Evolutionary conservation across 2,888 invertebrate species (phyloP).

Genomic region (Eilema sororculum): DNA sequence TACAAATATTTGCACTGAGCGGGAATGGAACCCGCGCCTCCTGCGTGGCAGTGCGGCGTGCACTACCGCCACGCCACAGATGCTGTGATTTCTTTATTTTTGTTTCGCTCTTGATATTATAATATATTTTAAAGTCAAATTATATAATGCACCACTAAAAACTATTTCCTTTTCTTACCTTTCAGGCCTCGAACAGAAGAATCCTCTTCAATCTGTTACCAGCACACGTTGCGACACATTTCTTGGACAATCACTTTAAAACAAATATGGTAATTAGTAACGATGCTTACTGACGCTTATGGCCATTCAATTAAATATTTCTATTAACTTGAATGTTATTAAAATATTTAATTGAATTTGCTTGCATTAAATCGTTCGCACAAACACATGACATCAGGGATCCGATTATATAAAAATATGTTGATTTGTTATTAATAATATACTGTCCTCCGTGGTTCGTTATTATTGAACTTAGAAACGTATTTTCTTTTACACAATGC

Average conservation of each 20-base stretch:
- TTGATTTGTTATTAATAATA: background rate
- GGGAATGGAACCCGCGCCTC: too few species aligned
- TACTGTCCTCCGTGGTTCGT: too few species aligned
- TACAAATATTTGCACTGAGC: too few species aligned
- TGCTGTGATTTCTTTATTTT: background rate
- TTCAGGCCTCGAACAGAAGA: constrained; percentile 92
- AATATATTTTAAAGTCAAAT: background rate
- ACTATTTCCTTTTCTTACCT: background rate
- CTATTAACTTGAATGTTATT: background rate
- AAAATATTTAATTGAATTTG: background rate
- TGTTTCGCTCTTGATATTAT: too few species aligned
- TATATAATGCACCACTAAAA: background rate
- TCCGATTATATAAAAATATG: background rate
- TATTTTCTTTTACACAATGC: too few species aligned
- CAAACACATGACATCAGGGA: background rate
- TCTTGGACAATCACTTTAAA: constrained; percentile 95
- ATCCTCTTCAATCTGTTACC: constrained; percentile 96
- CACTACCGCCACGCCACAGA: too few species aligned
- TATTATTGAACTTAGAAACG: background rate
- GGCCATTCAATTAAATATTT: background rate
- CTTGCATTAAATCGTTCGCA: background rate
- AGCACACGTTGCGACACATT: constrained; percentile 96
- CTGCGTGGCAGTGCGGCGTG: too few species aligned
- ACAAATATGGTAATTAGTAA: constrained; percentile 90
- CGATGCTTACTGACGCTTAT: constrained; percentile 10